phyloP scores from a whole-genome alignment of 2,113 vertebrate genomes.

The human region GRCh38 chr4:180027501-180028000 shows the following conservation, averaged over 20 bases:
- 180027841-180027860: slow-evolving; percentile 77
- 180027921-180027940: slow-evolving; percentile 73
- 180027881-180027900: slow-evolving; percentile 75
- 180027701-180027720: background rate
- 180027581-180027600: background rate
- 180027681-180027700: background rate
- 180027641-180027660: background rate
- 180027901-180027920: slow-evolving; percentile 74
- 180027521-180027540: background rate
- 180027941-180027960: slow-evolving; percentile 75
- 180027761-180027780: slow-evolving; percentile 18
- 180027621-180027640: background rate
- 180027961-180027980: slow-evolving; percentile 72
- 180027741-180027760: background rate
- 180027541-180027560: background rate
- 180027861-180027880: slow-evolving; percentile 73
- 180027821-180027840: slow-evolving; percentile 73
- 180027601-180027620: background rate
- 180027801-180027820: slow-evolving; percentile 60
- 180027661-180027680: background rate
- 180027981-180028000: slow-evolving; percentile 69
- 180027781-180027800: background rate
- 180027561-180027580: background rate
- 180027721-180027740: background rate
- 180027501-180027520: background rate